Percentiles rank a stretch among this genome's conserved stretches.
These are phyloP conservation scores for Scelioninae gen. 2 DNA, from an alignment of 2,888 invertebrate species.

Conservation along the genomic window DNA sequence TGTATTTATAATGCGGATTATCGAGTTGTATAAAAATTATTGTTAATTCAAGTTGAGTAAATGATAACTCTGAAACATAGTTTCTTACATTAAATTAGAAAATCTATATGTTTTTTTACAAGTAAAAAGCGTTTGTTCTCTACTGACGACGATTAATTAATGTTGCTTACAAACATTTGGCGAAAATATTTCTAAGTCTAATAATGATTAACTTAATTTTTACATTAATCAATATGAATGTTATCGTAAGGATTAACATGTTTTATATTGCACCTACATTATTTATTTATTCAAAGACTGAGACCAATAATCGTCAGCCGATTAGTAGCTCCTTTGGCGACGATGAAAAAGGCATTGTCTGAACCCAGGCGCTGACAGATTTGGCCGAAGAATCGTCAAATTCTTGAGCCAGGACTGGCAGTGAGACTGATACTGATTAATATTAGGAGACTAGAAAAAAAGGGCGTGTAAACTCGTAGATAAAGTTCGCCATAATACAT, in stretches of 20 bases:
- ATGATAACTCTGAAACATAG: slow-evolving; percentile 21
- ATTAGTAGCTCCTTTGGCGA: slow-evolving; percentile 52
- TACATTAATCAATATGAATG: slow-evolving; percentile 27
- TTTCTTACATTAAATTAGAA: slow-evolving; percentile 31
- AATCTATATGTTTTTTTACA: slow-evolving; percentile 34
- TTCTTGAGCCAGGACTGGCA: slow-evolving; percentile 48
- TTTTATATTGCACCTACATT: slow-evolving; percentile 50
- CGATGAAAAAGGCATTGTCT: slow-evolving; percentile 54
- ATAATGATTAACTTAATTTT: slow-evolving; percentile 26
- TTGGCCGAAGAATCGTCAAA: slow-evolving; percentile 30
- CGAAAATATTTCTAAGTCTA: slow-evolving; percentile 23
- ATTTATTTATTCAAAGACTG: slow-evolving; percentile 46
- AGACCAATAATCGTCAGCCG: slow-evolving; percentile 51
- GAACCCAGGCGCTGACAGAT: slow-evolving; percentile 47
- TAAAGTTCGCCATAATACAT: slow-evolving; percentile 1
- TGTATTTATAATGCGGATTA: slow-evolving; percentile 42
- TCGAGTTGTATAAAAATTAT: slow-evolving; percentile 48
- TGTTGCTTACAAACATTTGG: slow-evolving; percentile 35
- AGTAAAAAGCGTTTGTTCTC: slow-evolving; percentile 30
- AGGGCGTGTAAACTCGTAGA: slow-evolving; percentile 21
- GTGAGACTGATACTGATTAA: slow-evolving; percentile 56
- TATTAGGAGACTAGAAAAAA: slow-evolving; percentile 49
- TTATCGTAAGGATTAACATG: slow-evolving; percentile 35
- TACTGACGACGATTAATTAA: slow-evolving; percentile 22
- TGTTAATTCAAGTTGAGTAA: slow-evolving; percentile 40